Conservation (phyloP, 2,888 invertebrate species). For the Chrysodeixis includens region DNA sequence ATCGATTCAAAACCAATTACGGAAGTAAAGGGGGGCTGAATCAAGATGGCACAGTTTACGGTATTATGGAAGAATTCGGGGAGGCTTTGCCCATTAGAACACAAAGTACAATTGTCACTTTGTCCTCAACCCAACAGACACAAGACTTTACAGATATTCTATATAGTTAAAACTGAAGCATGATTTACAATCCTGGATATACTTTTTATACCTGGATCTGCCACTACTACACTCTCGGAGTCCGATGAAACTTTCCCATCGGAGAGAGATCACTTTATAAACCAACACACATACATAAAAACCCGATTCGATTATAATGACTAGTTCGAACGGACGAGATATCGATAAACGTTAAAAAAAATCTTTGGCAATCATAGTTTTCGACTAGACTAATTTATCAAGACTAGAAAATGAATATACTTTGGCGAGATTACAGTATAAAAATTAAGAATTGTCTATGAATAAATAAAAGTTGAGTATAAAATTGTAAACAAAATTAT, state of each 20-base stretch:
- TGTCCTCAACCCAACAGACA: no score
- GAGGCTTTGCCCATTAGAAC: no score
- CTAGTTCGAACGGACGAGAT: slow-evolving; percentile 79
- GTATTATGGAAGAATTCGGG: no score
- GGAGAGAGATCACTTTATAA: neutral
- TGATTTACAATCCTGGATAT: no score
- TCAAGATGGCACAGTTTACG: no score
- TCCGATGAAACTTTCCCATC: neutral
- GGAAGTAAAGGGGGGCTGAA: no score
- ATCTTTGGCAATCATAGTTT: slow-evolving; percentile 74
- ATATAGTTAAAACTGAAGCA: no score
- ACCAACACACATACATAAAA: slow-evolving; percentile 30
- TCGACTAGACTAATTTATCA: slow-evolving; percentile 70
- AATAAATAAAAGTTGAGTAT: slow-evolving; percentile 24
- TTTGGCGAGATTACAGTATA: slow-evolving; percentile 62
- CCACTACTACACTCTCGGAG: neutral
- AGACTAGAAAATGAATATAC: slow-evolving; percentile 71
- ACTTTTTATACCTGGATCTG: no score
- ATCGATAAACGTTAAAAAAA: slow-evolving; percentile 60
- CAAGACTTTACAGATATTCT: no score
- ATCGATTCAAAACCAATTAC: no score
- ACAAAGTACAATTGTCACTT: no score
- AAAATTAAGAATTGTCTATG: slow-evolving; percentile 21
- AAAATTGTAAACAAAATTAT: slow-evolving; percentile 19
- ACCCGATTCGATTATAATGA: slow-evolving; percentile 68